Percentiles rank a stretch among this genome's conserved stretches.
Conservation (phyloP, 2,888 invertebrate genomes). For the Cryptocheilus praepositus region DNA sequence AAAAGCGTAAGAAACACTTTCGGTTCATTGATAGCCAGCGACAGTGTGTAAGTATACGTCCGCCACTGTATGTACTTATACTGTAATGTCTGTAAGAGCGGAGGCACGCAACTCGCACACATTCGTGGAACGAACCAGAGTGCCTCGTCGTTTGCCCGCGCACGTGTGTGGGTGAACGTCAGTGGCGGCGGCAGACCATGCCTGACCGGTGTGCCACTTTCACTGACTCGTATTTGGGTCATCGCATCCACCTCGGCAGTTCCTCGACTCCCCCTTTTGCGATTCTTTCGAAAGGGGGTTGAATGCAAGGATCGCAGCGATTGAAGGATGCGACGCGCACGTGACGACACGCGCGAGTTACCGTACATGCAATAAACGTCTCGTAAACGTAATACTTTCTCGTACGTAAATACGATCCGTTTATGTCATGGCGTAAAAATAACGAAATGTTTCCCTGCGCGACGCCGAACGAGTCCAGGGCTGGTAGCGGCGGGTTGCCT, state of each 20-base stretch:
- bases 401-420: not conserved
- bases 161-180: constrained; percentile 56
- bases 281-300: constrained; percentile 12
- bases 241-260: constrained; percentile 67
- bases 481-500: too few species aligned
- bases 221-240: constrained; percentile 74
- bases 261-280: constrained; percentile 19
- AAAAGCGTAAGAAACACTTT: too few species aligned
- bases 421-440: not conserved
- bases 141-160: constrained; percentile 2
- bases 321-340: constrained; percentile 1
- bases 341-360: constrained; percentile 3
- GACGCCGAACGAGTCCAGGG: too few species aligned
- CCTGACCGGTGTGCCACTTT: constrained; percentile 74
- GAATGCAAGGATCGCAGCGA: constrained; percentile 15
- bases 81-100: too few species aligned
- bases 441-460: not conserved
- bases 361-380: not conserved
- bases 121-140: not conserved
- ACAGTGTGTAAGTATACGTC: too few species aligned
- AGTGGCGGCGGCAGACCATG: constrained; percentile 60
- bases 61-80: too few species aligned
- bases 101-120: constrained; percentile 27
- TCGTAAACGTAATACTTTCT: constrained; percentile 4
- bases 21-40: too few species aligned